A percentile compares a stretch with the other conserved stretches of the same genome.
phyloP scores from a whole-genome alignment of 2,113 vertebrate species.

The Anguilla rostrata region DNA sequence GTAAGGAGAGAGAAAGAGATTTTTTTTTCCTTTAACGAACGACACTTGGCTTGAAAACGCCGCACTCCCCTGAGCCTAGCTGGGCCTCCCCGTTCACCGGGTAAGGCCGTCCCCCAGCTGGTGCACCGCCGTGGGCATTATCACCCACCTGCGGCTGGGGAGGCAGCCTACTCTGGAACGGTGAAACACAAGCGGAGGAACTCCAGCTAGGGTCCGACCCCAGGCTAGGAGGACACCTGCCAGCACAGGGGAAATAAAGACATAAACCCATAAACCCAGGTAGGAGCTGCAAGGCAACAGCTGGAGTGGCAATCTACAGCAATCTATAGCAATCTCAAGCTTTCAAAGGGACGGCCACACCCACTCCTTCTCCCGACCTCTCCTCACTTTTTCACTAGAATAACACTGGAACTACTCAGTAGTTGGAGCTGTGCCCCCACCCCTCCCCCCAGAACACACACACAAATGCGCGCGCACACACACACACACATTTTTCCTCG shows the following conservation, averaged over 20 bases:
- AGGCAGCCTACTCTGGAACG: conserved; percentile 47
- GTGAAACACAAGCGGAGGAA: conserved; percentile 59
- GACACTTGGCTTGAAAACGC: background rate
- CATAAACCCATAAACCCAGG: conserved; percentile 44
- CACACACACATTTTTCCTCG: background rate
- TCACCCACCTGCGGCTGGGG: conserved; percentile 69
- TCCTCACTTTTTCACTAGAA: background rate
- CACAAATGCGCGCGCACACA: background rate
- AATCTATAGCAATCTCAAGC: conserved; percentile 9
- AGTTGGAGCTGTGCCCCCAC: background rate
- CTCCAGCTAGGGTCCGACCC: conserved; percentile 59
- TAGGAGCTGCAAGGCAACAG: conserved; percentile 63
- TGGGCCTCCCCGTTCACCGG: background rate
- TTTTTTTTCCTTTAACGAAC: background rate
- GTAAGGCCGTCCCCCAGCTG: conserved; percentile 45
- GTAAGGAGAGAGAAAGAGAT: conserved; percentile 52
- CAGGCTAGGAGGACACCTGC: conserved; percentile 67
- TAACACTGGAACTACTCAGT: background rate
- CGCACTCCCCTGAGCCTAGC: background rate
- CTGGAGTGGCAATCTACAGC: conserved; percentile 52
- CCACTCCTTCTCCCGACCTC: background rate
- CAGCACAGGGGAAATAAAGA: conserved; percentile 39
- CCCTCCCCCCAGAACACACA: background rate
- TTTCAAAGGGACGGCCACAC: background rate
- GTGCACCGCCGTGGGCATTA: conserved; percentile 65